These are phyloP conservation scores for Champsocephalus gunnari DNA, from an alignment of 2,797 vertebrate species.

Conservation along the genomic window DNA sequence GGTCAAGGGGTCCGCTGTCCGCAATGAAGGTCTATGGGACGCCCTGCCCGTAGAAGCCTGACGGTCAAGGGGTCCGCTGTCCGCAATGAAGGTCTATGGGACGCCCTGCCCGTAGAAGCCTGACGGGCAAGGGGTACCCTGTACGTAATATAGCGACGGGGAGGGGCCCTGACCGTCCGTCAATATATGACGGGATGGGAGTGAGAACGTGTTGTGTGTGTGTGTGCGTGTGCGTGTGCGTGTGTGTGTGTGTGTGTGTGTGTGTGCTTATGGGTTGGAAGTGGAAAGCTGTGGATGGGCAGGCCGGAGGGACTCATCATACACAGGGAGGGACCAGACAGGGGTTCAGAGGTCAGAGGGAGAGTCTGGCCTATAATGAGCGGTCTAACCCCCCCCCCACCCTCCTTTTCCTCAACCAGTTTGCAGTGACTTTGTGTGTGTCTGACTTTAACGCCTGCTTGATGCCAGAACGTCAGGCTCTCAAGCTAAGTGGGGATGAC, in stretches of 20 bases:
- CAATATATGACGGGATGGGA: too few relatives aligned
- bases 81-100: too few relatives aligned
- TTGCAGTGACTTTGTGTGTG: background rate
- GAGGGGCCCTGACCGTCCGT: too few relatives aligned
- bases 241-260: slow-evolving; percentile 22
- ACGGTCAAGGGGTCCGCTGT: too few relatives aligned
- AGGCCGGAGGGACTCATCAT: slow-evolving; percentile 56
- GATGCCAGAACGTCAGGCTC: background rate
- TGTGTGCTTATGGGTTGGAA: slow-evolving; percentile 27
- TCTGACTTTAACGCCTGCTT: slow-evolving; percentile 13
- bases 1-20: too few relatives aligned
- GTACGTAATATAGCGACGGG: too few relatives aligned
- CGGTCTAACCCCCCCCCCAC: slow-evolving; percentile 16
- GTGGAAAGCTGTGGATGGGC: slow-evolving; percentile 20
- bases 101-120: too few relatives aligned
- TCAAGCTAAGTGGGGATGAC: slow-evolving; percentile 51
- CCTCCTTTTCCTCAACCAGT: background rate
- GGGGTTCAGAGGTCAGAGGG: slow-evolving; percentile 57
- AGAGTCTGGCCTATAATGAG: slow-evolving; percentile 27
- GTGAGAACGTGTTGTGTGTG: too few relatives aligned
- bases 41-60: too few relatives aligned
- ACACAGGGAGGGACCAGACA: slow-evolving; percentile 40
- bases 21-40: too few relatives aligned
- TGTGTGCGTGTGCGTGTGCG: slow-evolving; percentile 37
- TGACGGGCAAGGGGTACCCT: too few relatives aligned